Percentiles rank a stretch among this genome's conserved stretches.
Evolutionary conservation across 2,113 vertebrate genomes (phyloP).

Genomic region (Haplochromis burtoni): DNA sequence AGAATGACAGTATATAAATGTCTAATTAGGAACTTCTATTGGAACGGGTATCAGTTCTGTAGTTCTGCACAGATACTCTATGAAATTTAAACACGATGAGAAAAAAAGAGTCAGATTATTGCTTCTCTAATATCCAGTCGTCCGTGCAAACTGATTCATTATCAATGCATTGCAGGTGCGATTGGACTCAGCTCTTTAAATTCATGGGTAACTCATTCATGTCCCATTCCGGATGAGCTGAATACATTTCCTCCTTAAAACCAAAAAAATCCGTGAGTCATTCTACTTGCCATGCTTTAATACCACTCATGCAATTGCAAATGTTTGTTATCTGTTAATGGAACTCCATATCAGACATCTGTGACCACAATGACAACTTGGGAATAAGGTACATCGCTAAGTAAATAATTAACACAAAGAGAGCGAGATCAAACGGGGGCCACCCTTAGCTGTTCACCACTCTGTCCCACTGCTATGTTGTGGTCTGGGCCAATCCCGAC

Average conservation of each 20-base stretch:
- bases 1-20: neutral
- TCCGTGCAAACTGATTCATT: neutral
- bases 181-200: constrained; percentile 19
- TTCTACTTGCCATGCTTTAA: neutral
- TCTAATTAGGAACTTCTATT: neutral
- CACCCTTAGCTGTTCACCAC: constrained; percentile 3
- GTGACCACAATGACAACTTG: constrained; percentile 12
- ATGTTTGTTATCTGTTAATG: neutral
- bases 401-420: constrained; percentile 9
- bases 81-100: neutral
- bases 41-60: neutral
- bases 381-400: neutral
- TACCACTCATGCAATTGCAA: neutral
- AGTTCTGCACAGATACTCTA: neutral
- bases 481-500: neutral
- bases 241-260: neutral
- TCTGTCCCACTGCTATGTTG: neutral
- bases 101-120: neutral
- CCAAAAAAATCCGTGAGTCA: neutral
- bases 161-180: neutral
- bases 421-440: neutral
- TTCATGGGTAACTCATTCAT: constrained; percentile 4
- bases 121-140: neutral
- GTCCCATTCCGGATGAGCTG: neutral
- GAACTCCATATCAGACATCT: constrained; percentile 21